These are phyloP conservation scores for Germaria angustata DNA, from an alignment of 2,888 invertebrate species.

Conservation along the genomic window DNA sequence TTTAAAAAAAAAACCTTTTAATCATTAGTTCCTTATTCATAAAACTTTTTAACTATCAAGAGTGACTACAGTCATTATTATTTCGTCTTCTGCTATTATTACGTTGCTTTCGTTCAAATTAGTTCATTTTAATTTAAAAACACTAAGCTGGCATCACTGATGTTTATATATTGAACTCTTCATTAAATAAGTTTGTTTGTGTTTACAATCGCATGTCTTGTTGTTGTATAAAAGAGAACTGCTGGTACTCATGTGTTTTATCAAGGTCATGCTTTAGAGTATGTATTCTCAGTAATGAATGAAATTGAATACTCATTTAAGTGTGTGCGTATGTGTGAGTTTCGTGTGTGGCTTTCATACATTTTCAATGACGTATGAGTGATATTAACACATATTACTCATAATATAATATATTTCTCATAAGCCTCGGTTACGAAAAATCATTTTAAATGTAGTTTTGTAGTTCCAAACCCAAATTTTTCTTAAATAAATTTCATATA, in stretches of 20 bases:
- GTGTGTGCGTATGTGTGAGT: neutral
- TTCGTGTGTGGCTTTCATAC: neutral
- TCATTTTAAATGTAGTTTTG: too few relatives aligned
- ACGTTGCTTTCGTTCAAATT: too few relatives aligned
- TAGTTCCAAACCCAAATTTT: slow-evolving; percentile 4
- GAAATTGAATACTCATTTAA: neutral
- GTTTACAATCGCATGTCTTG: too few relatives aligned
- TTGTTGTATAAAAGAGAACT: neutral
- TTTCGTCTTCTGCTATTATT: too few relatives aligned
- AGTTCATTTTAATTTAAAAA: too few relatives aligned
- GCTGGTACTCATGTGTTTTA: neutral
- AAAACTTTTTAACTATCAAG: too few relatives aligned
- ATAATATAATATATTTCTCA: neutral
- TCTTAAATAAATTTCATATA: slow-evolving; percentile 36
- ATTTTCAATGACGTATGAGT: neutral
- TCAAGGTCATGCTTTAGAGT: neutral
- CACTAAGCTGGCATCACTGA: too few relatives aligned
- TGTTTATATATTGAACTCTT: too few relatives aligned
- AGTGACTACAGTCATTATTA: too few relatives aligned
- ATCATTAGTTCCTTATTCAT: too few relatives aligned
- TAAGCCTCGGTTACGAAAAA: neutral
- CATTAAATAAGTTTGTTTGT: too few relatives aligned
- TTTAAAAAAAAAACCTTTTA: too few relatives aligned
- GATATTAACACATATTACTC: neutral
- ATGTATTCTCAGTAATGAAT: neutral